phyloP scores from a whole-genome alignment of 64 coral and sea anemone genomes.

The Porites lutea region DNA sequence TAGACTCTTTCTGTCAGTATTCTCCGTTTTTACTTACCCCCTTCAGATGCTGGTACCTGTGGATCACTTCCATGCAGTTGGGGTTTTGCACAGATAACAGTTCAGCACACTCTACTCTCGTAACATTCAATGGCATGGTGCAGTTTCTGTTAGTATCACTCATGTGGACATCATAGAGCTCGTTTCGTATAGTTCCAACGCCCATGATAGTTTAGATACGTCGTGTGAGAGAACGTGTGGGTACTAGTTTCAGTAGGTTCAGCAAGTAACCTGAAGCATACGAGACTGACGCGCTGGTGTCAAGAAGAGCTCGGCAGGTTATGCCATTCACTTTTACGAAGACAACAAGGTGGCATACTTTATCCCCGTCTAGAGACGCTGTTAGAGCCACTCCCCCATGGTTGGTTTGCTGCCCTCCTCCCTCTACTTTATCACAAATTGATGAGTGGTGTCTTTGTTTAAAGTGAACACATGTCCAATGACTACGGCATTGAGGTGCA shows the following conservation, averaged over 20 bases:
- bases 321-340: conserved; percentile 41
- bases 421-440: conserved; percentile 21
- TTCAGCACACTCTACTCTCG: neutral
- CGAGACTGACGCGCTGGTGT: neutral
- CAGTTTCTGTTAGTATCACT: conserved; percentile 26
- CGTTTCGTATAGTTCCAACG: neutral
- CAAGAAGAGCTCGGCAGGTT: conserved; percentile 32
- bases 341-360: neutral
- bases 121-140: conserved; percentile 4
- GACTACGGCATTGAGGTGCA: conserved; percentile 26
- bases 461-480: conserved; percentile 19
- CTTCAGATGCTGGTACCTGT: neutral
- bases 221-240: too few species aligned
- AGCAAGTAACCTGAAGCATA: too few species aligned
- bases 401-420: neutral
- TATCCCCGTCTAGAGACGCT: conserved; percentile 19
- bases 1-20: conserved; percentile 13
- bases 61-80: neutral
- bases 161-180: neutral
- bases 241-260: too few species aligned
- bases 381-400: neutral
- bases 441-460: conserved; percentile 46
- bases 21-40: neutral
- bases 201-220: neutral
- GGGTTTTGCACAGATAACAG: neutral